Evolutionary conservation across 1,140 invertebrate genomes (phyloP), one percentile per base, ranked within the genome.

Genomic region (Cephus cinctus): DNA sequence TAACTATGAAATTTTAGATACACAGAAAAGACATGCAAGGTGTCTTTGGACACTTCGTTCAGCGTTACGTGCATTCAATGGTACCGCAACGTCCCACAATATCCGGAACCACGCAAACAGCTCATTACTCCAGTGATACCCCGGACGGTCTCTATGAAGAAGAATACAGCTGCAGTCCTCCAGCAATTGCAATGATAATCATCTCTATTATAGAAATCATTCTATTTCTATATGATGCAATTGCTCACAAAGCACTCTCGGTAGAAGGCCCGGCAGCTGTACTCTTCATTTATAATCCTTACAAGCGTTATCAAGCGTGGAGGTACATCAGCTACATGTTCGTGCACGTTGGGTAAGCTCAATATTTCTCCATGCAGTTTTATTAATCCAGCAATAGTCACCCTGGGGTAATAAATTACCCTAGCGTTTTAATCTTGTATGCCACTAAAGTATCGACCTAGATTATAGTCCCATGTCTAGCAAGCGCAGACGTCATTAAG

Each of bases 311-410:
- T 42, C 86, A 99, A 78, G 86, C 85, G 0, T 98, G 94, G 94
- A 81, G 96, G 58, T 98, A 88, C 70, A 38, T 98, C 5, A 90
- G 91, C 1, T 98, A 98, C 69, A 97, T 98, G 92, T 88, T 98
- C 67, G 94, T 98, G 23, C 96, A 98, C 75, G 87, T 94, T 47
- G 94, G 94, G 88, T 89, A 71, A 80, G 83, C 79, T 12, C 19
- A 27, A 15, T 30, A 3, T 22, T n/a, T n/a, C n/a, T n/a, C n/a
- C n/a, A n/a, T n/a, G n/a, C n/a, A n/a, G n/a, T n/a, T n/a, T n/a
- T n/a, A n/a, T n/a, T n/a, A n/a, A n/a, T n/a, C n/a, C n/a, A n/a
- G n/a, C n/a, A n/a, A n/a, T n/a, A n/a, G n/a, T n/a, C n/a, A n/a
- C n/a, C n/a, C n/a, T n/a, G n/a, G n/a, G n/a, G n/a, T n/a, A n/a